Conservation (phyloP, 2,113 vertebrate genomes). For the Xenopus laevis region DNA sequence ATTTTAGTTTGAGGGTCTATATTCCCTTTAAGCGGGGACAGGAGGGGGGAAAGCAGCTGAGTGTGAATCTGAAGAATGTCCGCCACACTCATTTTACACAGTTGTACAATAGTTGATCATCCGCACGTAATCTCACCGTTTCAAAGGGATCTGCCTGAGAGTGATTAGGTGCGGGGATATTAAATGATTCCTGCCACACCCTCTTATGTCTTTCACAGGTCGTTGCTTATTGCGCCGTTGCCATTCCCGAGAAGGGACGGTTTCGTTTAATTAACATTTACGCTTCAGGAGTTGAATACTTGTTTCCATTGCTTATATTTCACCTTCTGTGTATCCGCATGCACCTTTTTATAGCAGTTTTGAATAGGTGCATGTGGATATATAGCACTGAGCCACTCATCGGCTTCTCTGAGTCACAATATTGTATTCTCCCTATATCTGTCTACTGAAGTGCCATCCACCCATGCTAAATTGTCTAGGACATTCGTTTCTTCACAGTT, state of each 20-base stretch:
- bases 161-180: constrained; percentile 38
- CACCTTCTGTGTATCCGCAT: too few species aligned
- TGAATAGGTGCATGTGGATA: too few species aligned
- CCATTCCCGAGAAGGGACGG: constrained; percentile 13
- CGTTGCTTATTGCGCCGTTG: constrained; percentile 11
- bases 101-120: constrained; percentile 25
- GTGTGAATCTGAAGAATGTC: constrained; percentile 21
- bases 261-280: constrained; percentile 15
- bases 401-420: too few species aligned
- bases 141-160: constrained; percentile 22
- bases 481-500: too few species aligned
- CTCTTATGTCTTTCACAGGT: constrained; percentile 33
- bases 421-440: too few species aligned
- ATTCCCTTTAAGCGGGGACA: too few species aligned
- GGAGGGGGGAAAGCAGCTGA: background rate
- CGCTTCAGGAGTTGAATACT: background rate
- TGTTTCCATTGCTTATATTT: background rate
- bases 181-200: constrained; percentile 24
- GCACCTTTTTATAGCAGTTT: too few species aligned
- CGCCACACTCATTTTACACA: constrained; percentile 16
- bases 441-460: too few species aligned
- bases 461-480: too few species aligned
- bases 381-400: too few species aligned
- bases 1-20: too few species aligned
- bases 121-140: constrained; percentile 35